phyloP scores from a whole-genome alignment of 2,797 vertebrate genomes.

The Coregonus suidteri region DNA sequence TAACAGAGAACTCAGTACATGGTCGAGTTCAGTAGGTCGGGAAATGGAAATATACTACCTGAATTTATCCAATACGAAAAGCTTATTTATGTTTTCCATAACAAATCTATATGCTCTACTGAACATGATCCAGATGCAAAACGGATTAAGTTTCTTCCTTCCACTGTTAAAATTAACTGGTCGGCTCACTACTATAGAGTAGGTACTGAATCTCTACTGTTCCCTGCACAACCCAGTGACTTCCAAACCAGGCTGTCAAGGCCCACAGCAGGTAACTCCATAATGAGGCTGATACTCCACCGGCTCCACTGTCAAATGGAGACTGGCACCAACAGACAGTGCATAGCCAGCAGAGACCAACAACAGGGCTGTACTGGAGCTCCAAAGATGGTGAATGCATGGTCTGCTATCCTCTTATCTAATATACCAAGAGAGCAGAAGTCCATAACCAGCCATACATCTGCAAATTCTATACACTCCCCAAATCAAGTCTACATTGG shows the following conservation, averaged over 20 bases:
- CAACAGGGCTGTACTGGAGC: not conserved
- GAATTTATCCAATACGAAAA: not conserved
- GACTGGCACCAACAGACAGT: conserved; percentile 30
- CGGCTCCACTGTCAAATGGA: conserved; percentile 36
- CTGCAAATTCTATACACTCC: not conserved
- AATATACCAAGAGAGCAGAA: not conserved
- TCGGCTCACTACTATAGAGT: not conserved
- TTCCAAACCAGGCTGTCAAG: conserved; percentile 29
- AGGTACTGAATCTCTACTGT: no score
- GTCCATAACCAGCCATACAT: not conserved
- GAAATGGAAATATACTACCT: not conserved
- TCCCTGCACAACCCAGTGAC: conserved; percentile 14
- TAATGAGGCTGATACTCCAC: conserved; percentile 26
- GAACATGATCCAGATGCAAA: not conserved
- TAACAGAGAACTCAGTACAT: conserved; percentile 12
- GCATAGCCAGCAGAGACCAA: not conserved
- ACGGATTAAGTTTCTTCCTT: not conserved
- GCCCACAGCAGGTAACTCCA: conserved; percentile 7
- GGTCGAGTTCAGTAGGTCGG: not conserved
- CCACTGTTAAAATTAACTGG: not conserved
- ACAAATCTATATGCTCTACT: not conserved
- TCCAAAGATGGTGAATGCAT: not conserved
- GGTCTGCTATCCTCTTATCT: not conserved
- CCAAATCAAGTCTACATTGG: not conserved
- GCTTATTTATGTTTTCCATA: not conserved